Percentiles rank a stretch among this genome's conserved stretches.
Conservation (phyloP, 2,113 vertebrate species). For the Silurus asotus region DNA sequence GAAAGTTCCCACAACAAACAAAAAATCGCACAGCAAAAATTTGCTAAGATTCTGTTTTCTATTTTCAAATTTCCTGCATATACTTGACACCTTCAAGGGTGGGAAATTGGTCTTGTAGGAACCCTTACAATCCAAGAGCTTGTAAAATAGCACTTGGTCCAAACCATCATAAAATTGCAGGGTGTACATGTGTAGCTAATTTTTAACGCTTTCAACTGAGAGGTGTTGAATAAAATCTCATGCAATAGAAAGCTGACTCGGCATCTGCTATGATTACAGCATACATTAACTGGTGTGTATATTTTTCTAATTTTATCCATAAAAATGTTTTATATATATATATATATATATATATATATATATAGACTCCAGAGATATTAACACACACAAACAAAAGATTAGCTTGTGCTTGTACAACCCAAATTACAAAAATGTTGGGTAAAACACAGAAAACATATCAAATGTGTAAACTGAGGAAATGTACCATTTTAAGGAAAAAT, state of each 20-base stretch:
- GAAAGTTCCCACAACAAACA: not conserved
- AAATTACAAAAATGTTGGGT: no score
- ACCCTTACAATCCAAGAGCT: not conserved
- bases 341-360: no score
- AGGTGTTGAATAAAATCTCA: not conserved
- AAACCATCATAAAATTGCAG: not conserved
- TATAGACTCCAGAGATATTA: no score
- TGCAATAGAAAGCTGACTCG: not conserved
- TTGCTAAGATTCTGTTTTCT: not conserved
- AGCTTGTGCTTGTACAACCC: not conserved
- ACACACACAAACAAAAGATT: not conserved
- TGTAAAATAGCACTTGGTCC: not conserved
- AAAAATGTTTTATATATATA: no score
- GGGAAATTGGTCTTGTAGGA: not conserved
- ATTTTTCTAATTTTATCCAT: not conserved
- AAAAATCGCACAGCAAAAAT: not conserved
- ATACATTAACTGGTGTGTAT: not conserved
- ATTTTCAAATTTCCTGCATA: not conserved
- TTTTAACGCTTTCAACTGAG: not conserved
- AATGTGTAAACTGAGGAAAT: no score
- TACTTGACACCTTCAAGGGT: not conserved
- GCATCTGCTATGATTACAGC: not conserved
- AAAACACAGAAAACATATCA: no score
- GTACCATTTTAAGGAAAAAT: no score
- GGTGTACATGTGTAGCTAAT: not conserved